Conservation (phyloP, 2,113 vertebrate genomes). For the Siniperca chuatsi region DNA sequence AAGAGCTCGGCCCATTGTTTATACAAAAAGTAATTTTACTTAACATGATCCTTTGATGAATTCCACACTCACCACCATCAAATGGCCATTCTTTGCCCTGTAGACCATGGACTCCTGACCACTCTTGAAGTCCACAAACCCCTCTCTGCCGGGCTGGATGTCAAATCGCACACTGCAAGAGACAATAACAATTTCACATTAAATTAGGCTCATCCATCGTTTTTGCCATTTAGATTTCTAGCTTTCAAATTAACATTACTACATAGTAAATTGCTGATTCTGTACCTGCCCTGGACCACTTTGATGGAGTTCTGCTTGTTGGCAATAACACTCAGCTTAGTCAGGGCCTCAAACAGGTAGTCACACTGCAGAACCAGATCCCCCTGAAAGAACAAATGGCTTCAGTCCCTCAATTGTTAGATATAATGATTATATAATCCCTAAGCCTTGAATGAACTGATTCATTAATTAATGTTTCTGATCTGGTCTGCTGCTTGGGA, state of each 20-base stretch:
- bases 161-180: constrained; percentile 89
- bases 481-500: neutral
- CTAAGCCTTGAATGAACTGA: neutral
- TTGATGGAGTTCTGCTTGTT: constrained; percentile 87
- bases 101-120: constrained; percentile 91
- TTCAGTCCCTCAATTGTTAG: neutral
- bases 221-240: neutral
- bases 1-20: neutral
- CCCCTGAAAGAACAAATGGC: constrained; percentile 81
- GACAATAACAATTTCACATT: neutral
- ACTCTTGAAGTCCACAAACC: constrained; percentile 90
- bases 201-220: neutral
- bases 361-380: constrained; percentile 92
- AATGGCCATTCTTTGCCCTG: constrained; percentile 92
- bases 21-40: neutral
- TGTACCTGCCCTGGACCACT: constrained; percentile 91
- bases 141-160: constrained; percentile 90
- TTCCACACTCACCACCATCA: constrained; percentile 90
- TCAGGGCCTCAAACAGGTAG: constrained; percentile 89
- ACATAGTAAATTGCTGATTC: neutral
- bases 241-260: neutral
- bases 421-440: neutral
- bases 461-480: neutral
- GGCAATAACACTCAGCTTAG: constrained; percentile 87
- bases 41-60: neutral